Conservation (phyloP, 2,797 vertebrate genomes). For the Syngnathus rostellatus region DNA sequence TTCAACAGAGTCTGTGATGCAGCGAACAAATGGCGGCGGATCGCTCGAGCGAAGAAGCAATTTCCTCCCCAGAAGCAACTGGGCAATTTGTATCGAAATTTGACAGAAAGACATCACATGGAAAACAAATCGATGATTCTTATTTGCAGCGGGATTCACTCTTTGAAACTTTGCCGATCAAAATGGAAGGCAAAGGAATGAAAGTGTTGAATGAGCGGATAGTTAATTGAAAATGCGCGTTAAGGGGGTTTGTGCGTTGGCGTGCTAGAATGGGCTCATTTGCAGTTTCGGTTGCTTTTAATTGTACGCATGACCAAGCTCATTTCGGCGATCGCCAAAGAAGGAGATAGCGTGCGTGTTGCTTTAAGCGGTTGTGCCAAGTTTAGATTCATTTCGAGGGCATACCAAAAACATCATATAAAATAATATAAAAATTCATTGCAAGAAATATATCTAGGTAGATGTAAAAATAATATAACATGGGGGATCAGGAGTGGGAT, state of each 20-base stretch:
- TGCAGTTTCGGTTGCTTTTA: constrained; percentile 34
- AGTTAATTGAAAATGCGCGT: constrained; percentile 38
- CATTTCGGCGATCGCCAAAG: constrained; percentile 3
- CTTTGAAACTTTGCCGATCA: constrained; percentile 15
- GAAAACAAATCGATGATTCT: not conserved
- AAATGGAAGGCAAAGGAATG: constrained; percentile 28
- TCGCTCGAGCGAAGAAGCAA: not conserved
- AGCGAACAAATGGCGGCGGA: constrained; percentile 4
- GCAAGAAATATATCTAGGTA: too few species aligned
- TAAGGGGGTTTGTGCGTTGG: constrained; percentile 23
- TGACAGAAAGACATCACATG: not conserved
- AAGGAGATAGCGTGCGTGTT: not conserved
- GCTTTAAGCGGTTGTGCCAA: not conserved
- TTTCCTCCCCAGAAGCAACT: not conserved
- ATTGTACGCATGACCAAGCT: constrained; percentile 36
- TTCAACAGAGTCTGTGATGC: constrained; percentile 10
- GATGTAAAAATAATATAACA: too few species aligned
- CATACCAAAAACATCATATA: not conserved
- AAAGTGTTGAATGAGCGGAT: constrained; percentile 10
- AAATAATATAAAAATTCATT: not conserved
- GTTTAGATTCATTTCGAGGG: not conserved
- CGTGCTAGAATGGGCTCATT: constrained; percentile 28
- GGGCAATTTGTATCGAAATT: not conserved
- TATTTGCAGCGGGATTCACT: constrained; percentile 4
- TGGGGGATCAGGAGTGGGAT: too few species aligned